These are phyloP conservation scores for Leucophenga varia DNA, from an alignment of 1,140 invertebrate species.

Conservation along the genomic window DNA sequence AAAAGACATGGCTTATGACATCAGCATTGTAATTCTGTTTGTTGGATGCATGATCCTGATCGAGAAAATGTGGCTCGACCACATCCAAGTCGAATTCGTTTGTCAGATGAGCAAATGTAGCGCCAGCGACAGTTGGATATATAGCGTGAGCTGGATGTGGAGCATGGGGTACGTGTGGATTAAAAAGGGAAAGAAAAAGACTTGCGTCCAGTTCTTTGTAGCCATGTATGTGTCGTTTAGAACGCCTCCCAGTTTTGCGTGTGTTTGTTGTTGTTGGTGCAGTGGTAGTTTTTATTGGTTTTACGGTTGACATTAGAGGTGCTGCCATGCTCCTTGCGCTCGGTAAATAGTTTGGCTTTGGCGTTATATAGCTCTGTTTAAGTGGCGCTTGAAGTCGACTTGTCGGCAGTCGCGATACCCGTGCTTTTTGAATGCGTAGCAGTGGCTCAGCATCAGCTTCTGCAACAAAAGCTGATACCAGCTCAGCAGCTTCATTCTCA, in stretches of 20 bases:
- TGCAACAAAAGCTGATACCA: slow-evolving; percentile 42
- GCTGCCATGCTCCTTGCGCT: slow-evolving; percentile 22
- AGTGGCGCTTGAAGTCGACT: slow-evolving; percentile 44
- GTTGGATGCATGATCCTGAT: slow-evolving; percentile 16
- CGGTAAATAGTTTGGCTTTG: slow-evolving; percentile 37
- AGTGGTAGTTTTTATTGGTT: slow-evolving; percentile 25
- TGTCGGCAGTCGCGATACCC: slow-evolving; percentile 36
- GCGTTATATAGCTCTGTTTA: slow-evolving; percentile 39
- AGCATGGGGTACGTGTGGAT: slow-evolving; percentile 24
- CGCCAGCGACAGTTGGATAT: neutral
- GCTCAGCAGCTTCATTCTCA: slow-evolving; percentile 40
- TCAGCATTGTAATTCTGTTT: slow-evolving; percentile 51
- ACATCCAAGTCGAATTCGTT: slow-evolving; percentile 32
- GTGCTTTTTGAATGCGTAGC: slow-evolving; percentile 41
- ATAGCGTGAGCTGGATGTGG: slow-evolving; percentile 18
- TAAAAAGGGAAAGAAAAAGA: slow-evolving; percentile 44
- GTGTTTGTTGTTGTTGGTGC: slow-evolving; percentile 23
- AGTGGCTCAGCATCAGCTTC: slow-evolving; percentile 42
- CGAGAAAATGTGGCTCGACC: slow-evolving; percentile 30
- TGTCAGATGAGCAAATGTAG: slow-evolving; percentile 28
- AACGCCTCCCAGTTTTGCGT: slow-evolving; percentile 23
- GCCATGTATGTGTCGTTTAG: slow-evolving; percentile 35
- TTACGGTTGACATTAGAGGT: slow-evolving; percentile 23
- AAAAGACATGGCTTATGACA: slow-evolving; percentile 52
- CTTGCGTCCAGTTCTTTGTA: slow-evolving; percentile 46